phyloP scores from a whole-genome alignment of 2,797 vertebrate genomes.

The Calcarius lapponicus region DNA sequence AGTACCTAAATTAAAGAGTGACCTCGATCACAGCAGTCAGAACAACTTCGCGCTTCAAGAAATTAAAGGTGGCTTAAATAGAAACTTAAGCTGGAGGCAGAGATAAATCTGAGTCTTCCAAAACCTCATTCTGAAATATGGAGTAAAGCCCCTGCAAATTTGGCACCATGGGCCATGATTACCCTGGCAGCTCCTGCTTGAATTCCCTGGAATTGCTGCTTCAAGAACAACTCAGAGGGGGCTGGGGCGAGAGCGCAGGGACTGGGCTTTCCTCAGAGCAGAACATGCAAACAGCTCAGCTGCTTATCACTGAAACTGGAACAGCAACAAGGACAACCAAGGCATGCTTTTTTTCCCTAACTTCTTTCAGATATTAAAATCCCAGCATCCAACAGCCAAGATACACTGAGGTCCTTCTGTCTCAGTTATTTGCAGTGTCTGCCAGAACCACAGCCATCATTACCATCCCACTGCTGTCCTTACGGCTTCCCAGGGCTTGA shows the following conservation, averaged over 20 bases:
- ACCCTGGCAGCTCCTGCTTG: not conserved
- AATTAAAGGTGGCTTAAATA: conserved; percentile 27
- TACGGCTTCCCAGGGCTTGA: not conserved
- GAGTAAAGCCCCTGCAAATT: not conserved
- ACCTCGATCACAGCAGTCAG: not conserved
- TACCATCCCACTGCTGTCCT: not conserved
- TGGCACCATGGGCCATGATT: not conserved
- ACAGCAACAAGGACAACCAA: not conserved
- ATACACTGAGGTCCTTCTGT: not conserved
- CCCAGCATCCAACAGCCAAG: not conserved
- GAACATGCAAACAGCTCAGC: not conserved
- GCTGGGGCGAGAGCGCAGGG: not conserved
- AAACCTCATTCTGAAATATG: not conserved
- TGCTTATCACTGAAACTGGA: not conserved
- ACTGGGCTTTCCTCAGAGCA: not conserved
- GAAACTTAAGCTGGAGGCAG: not conserved
- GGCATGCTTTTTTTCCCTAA: not conserved
- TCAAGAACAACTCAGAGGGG: not conserved
- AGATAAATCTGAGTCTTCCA: not conserved
- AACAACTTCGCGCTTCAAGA: not conserved
- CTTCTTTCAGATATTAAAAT: not conserved
- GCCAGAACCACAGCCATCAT: not conserved
- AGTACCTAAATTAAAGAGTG: conserved; percentile 7
- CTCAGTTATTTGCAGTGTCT: not conserved
- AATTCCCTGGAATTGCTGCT: conserved; percentile 2